phyloP scores from a whole-genome alignment of 2,888 invertebrate species.

The Stenichneumon culpator region DNA sequence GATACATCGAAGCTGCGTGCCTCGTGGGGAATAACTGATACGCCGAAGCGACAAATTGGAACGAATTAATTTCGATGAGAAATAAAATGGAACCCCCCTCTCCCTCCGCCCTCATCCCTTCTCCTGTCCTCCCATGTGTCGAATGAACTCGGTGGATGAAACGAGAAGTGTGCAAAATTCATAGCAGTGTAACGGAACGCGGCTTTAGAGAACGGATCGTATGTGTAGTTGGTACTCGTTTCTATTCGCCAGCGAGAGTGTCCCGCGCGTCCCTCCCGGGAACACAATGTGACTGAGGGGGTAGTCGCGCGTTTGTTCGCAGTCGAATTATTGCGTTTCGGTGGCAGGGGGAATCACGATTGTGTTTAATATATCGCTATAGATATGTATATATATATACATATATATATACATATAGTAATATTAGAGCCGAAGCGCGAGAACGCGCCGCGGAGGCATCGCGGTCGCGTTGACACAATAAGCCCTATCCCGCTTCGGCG shows the following conservation, averaged over 20 bases:
- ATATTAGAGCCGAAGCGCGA: conserved; percentile 21
- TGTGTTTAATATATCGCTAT: conserved; percentile 25
- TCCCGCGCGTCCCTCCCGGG: conserved; percentile 43
- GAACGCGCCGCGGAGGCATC: conserved; percentile 52
- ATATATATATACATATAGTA: conserved; percentile 35
- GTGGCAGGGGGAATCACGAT: conserved; percentile 54
- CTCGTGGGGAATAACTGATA: conserved; percentile 16
- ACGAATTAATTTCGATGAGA: conserved; percentile 46
- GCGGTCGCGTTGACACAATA: conserved; percentile 76
- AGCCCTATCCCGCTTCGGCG: conserved; percentile 70
- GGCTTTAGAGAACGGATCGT: background rate
- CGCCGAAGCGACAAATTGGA: conserved; percentile 35
- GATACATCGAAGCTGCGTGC: conserved; percentile 13
- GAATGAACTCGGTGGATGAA: background rate
- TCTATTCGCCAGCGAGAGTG: conserved; percentile 9
- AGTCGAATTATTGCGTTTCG: conserved; percentile 62
- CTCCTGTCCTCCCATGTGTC: background rate
- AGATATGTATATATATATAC: background rate
- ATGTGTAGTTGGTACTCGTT: background rate
- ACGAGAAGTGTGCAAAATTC: conserved; percentile 3
- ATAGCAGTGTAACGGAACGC: background rate
- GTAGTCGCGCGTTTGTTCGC: conserved; percentile 62
- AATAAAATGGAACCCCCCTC: conserved; percentile 24
- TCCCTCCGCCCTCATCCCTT: background rate
- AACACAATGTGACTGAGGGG: conserved; percentile 53